Percentiles rank a stretch among this genome's conserved stretches.
Conservation (phyloP, 2,888 invertebrate genomes). For the Baronia brevicornis region DNA sequence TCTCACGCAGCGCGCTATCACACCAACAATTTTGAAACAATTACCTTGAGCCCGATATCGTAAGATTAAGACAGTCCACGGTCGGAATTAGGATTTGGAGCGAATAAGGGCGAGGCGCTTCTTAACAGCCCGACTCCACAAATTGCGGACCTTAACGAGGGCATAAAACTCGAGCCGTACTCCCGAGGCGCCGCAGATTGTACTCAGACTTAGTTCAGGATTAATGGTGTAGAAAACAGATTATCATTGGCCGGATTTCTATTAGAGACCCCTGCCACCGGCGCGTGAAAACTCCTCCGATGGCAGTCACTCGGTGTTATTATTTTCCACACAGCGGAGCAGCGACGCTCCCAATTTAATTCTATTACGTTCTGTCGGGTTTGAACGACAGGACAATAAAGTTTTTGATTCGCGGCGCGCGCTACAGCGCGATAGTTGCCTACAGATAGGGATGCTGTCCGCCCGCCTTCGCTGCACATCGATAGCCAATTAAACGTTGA, state of each 20-base stretch:
- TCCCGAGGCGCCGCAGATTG: constrained; percentile 71
- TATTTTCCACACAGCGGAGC: constrained; percentile 73
- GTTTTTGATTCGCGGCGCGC: constrained; percentile 40
- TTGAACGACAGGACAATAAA: constrained; percentile 71
- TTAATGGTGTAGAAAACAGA: constrained; percentile 78
- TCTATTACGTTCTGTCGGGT: constrained; percentile 72
- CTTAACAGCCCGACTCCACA: constrained; percentile 73
- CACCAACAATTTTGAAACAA: constrained; percentile 70
- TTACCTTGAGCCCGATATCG: constrained; percentile 71
- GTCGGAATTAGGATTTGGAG: constrained; percentile 67
- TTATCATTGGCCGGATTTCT: constrained; percentile 76
- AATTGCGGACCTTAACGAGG: constrained; percentile 75
- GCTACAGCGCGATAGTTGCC: constrained; percentile 6
- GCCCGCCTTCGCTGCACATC: too few species aligned
- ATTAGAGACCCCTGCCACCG: constrained; percentile 72
- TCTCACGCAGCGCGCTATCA: constrained; percentile 27
- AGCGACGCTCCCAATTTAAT: constrained; percentile 70
- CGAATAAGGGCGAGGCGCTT: constrained; percentile 54
- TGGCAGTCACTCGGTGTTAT: constrained; percentile 66
- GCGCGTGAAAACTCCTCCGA: constrained; percentile 70
- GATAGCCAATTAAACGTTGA: too few species aligned
- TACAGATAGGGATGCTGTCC: constrained; percentile 6
- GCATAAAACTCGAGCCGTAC: constrained; percentile 71
- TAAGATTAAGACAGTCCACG: constrained; percentile 75
- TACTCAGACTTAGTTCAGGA: constrained; percentile 74